Evolutionary conservation across 2,888 invertebrate species (phyloP), one percentile per base, ranked within the genome.

Genomic region (Trichogramma dendrolimi): DNA sequence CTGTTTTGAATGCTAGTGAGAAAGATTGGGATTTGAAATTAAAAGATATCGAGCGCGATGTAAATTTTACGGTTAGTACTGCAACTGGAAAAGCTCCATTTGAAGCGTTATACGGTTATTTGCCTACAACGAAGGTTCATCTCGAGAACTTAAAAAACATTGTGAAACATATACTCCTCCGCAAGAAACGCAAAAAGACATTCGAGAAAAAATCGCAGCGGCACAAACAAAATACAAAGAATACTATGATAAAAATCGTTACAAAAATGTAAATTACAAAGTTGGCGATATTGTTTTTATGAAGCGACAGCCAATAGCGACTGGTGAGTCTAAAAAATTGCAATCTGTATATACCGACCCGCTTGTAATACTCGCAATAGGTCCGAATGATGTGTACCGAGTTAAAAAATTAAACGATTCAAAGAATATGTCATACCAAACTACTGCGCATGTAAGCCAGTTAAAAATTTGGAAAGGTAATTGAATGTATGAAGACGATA

Each of bases 91-190:
- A 50, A 27, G 41, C 47, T 10, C 55, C 55, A 8, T 55, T 44
- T 46, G 55, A 41, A 44, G 27, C 55, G n/a, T 39, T 55, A n/a
- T 55, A 46, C 10, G 55, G 46, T 10, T 55, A 55, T 46, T 40
- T 27, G 42, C 14, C 5, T 55, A 46, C 40, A 46, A 46, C 14
- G 55, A 55, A 14, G 55, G 5, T n/a, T 27, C 8, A 6, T 47
- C 38, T 6, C 14, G 55, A 14, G 46, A 46, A 11, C 14, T 55
- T 8, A 55, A 44, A 27, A 39, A 14, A 11, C 8, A 55, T 40
- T 43, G 43, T 5, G 55, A 55, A 43, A 44, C 10, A 14, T 43
- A 55, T 46, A 27, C 11, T 4, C n/a, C 7, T n/a, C 44, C 47
- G 55, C 27, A 43, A 46, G 40, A 11, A 44, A 39, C 41, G 6